Base-by-base conservation (phyloP, 2,797 vertebrate species). In the Microchirus variegatus region DNA sequence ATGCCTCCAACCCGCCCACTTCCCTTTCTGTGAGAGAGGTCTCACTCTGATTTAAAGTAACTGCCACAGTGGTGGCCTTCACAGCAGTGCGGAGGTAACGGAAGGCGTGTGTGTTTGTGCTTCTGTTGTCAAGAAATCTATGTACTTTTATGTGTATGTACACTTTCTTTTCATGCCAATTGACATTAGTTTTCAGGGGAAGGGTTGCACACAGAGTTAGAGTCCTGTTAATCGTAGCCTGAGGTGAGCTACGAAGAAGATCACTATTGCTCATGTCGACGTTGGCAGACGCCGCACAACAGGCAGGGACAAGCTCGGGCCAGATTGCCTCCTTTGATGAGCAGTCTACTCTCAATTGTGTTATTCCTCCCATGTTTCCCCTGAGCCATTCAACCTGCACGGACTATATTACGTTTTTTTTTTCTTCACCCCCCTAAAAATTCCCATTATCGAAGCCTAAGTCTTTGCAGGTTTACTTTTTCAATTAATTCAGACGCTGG, bases 241-340 rank as follows among this genome's bases (percentile, higher is more conserved):
- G 82, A 87, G 89, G 89, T 89, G 80, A 60, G 67, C 78, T 62
- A 57, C 85, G 87, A 88, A 87, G 86, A 84, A 88, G 89, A 89
- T 87, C 87, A 82, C 82, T 84, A 47, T 79, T 82, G 78, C 67
- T 86, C 79, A 58, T 83, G 86, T 86, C 80, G 83, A 80, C 78
- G 70, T 72, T 78, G 85, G 77, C 82, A 85, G 83, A 79, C 71
- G 61, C 73, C 19, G 12, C 66, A 38, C 42, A 48, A 75, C 67
- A 48, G 77, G 70, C 77, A 78, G 82, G 77, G 83, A 91, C 82
- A 73, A 82, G 85, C 86, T 82, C 53, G 78, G 78, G 83, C 73
- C 81, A 89, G 84, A 89, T 89, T 87, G 81, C 70, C 68, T 91
- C 62, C 74, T 87, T 86, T 88, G 89, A 91, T 90, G 82, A 90